A percentile compares a stretch with the other conserved stretches of the same genome.
phyloP scores from a whole-genome alignment of 2,888 invertebrate genomes.

The Metacarcinus magister region DNA sequence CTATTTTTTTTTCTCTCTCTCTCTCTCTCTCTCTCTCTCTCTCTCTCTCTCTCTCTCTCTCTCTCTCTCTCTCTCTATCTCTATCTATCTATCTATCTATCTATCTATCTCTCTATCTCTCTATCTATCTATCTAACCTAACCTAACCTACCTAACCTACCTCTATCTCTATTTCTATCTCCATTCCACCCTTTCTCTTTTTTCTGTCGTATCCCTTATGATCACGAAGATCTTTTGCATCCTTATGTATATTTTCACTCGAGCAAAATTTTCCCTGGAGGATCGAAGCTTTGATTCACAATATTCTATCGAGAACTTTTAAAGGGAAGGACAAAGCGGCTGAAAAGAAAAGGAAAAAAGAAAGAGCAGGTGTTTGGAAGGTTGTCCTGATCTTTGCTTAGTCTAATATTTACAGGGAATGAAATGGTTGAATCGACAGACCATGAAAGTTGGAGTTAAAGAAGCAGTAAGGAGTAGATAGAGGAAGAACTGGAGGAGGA shows the following conservation, averaged over 20 bases:
- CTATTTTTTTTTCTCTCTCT: not conserved
- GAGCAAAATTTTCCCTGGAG: not conserved
- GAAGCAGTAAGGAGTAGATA: not conserved
- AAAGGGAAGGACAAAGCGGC: not conserved
- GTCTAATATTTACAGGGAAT: not conserved
- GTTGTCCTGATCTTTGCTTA: not conserved
- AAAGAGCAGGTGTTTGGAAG: not conserved
- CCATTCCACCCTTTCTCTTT: not conserved
- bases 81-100: no score
- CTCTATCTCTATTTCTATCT: not conserved
- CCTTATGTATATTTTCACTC: not conserved
- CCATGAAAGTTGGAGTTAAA: not conserved
- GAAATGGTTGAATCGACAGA: not conserved
- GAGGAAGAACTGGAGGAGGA: not conserved
- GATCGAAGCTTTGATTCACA: not conserved
- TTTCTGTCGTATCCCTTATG: not conserved
- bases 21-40: not conserved
- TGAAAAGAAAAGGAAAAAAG: constrained; percentile 32
- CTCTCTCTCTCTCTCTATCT: no score
- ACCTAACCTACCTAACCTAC: no score
- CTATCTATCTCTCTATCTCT: no score
- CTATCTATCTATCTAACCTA: no score
- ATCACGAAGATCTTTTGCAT: not conserved
- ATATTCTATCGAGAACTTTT: not conserved
- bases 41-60: not conserved